Conservation (phyloP, 2,888 invertebrate genomes). For the Eumerus sabulonum region DNA sequence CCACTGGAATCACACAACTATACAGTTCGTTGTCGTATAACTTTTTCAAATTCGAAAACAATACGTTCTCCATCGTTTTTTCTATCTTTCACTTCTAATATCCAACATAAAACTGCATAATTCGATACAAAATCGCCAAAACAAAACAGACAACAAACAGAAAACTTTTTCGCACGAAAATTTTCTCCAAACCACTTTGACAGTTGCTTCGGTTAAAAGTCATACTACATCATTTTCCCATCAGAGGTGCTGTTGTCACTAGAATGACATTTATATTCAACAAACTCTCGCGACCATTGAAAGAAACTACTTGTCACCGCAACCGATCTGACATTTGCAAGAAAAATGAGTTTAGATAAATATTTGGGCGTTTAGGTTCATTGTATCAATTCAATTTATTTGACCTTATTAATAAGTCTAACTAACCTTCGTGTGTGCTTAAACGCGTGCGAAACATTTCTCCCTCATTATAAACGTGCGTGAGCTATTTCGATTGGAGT, state of each 20-base stretch:
- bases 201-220: constrained; percentile 7
- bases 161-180: constrained; percentile 46
- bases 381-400: constrained; percentile 63
- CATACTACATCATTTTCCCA: background rate
- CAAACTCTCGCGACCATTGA: constrained; percentile 8
- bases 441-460: constrained; percentile 33
- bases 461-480: constrained; percentile 40
- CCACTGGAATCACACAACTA: constrained; percentile 85
- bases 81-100: too few relatives aligned
- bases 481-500: constrained; percentile 20
- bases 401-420: constrained; percentile 52
- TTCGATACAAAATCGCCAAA: background rate
- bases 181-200: constrained; percentile 11
- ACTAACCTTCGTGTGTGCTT: constrained; percentile 45
- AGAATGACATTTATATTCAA: background rate
- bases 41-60: constrained; percentile 84
- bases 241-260: background rate
- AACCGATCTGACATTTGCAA: constrained; percentile 60
- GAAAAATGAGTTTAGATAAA: constrained; percentile 69
- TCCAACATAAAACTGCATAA: background rate
- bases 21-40: constrained; percentile 86
- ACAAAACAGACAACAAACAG: constrained; percentile 23
- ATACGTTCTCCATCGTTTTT: constrained; percentile 81
- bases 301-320: constrained; percentile 57
- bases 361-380: constrained; percentile 68